Percentiles rank a stretch among this genome's conserved stretches.
Conservation (phyloP, 2,888 invertebrate species). For the Cistogaster globosa region DNA sequence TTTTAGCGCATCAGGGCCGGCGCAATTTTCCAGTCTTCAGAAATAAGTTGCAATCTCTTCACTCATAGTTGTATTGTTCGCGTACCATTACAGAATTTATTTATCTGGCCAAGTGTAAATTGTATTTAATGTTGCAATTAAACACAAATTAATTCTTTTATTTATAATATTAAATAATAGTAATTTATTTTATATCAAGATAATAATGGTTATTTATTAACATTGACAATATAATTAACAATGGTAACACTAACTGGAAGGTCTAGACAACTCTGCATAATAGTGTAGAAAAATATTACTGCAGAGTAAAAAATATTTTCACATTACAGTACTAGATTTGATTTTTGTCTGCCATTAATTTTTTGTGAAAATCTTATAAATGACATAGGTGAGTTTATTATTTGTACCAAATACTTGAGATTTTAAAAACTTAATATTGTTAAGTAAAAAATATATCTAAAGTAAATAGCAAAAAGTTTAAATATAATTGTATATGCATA, state of each 20-base stretch:
- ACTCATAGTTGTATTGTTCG: conserved; percentile 30
- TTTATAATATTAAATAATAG: too few species aligned
- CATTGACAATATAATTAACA: too few species aligned
- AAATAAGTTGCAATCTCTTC: conserved; percentile 58
- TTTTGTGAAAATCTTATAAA: conserved; percentile 79
- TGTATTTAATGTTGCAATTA: too few species aligned
- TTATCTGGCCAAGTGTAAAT: too few species aligned
- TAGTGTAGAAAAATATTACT: conserved; percentile 70
- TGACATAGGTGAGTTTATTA: conserved; percentile 79
- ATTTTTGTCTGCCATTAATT: conserved; percentile 79
- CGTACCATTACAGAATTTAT: conserved; percentile 4
- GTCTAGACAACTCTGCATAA: conserved; percentile 52
- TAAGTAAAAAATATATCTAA: neutral
- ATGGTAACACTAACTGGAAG: conserved; percentile 50
- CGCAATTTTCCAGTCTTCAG: conserved; percentile 75
- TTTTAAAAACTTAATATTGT: neutral
- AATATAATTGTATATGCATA: neutral
- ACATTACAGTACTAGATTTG: conserved; percentile 77
- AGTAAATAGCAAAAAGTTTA: neutral
- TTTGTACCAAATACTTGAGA: conserved; percentile 27
- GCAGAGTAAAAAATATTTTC: conserved; percentile 73
- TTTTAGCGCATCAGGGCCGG: conserved; percentile 76
- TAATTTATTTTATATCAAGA: too few species aligned
- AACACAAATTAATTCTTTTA: too few species aligned
- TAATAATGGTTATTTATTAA: too few species aligned